These are phyloP conservation scores for Batillaria attramentaria DNA, from an alignment of 1,140 invertebrate species.

Conservation along the genomic window DNA sequence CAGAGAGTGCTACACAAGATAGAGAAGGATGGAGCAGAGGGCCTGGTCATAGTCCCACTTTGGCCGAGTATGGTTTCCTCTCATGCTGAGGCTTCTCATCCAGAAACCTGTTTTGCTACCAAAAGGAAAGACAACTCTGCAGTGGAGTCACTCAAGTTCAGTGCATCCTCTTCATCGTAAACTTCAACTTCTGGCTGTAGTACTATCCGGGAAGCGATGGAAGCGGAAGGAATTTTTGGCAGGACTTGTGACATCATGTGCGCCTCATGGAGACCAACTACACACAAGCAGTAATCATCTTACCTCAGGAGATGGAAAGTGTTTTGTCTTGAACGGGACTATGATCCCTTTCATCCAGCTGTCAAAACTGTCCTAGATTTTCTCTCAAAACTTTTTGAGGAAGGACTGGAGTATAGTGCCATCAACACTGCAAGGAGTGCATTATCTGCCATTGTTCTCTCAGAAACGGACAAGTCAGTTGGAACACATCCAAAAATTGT, in stretches of 20 bases:
- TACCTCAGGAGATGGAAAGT: not conserved
- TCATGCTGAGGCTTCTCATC: not conserved
- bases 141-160: not conserved
- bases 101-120: not conserved
- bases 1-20: not conserved
- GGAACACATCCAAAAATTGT: not conserved
- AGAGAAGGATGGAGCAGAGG: not conserved
- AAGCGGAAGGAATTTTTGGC: slow-evolving; percentile 28
- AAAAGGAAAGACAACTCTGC: not conserved
- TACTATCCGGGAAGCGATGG: not conserved
- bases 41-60: not conserved
- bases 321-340: not conserved
- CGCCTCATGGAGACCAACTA: not conserved
- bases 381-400: not conserved
- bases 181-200: not conserved
- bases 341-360: not conserved
- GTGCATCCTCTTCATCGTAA: not conserved
- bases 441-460: no score
- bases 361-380: not conserved
- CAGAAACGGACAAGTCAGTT: not conserved
- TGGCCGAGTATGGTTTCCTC: not conserved
- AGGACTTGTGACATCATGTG: slow-evolving; percentile 32
- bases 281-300: not conserved
- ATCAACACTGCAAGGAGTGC: not conserved
- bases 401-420: not conserved